Evolutionary conservation across 2,888 invertebrate species (phyloP), one percentile per base, ranked within the genome.

Genomic region (Lapara coniferarum): DNA sequence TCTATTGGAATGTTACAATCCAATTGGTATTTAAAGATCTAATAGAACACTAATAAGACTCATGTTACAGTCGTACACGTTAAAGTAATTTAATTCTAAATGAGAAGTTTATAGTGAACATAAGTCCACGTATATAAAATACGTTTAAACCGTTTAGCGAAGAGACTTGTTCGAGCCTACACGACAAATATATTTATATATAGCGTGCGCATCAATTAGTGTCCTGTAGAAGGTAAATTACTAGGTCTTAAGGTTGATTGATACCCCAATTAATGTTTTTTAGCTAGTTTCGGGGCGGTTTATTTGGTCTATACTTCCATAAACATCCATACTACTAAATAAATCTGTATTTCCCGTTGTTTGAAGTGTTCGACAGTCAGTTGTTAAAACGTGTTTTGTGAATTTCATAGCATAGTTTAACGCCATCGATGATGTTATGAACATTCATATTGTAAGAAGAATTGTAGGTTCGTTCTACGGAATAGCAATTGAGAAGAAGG

Each of bases 181-280:
- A 49, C 63, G 8, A 63, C 63, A 63, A 49, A 19, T 63, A 63
- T 49, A 63, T 63, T 46, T 56, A 25, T 56, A 25, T 56, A 25
- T 25, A 7, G 25, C 30, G 57, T 14, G 57, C 4, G 7, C 59
- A 44, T 59, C 63, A 63, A 63, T 49, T 63, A 63, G 46, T 55
- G 19, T 16, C 63, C 49, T 49, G 63, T 63, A 25, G 46, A 16
- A 19, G 49, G 46, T 49, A 63, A 63, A 63, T 49, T 63, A 49
- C 46, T 49, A 63, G 63, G 19, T 7, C 13, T 63, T 63, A 49
- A 46, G 19, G 63, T 63, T 49, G 46, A 49, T 63, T 63, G 49
- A 49, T 63, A 19, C 19, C 19, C 46, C 63, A 63, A 63, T 63
- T 63, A 63, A 63, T 63, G 25, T 63, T 63, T 49, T 46, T 59